Evolutionary conservation across 2,888 invertebrate genomes (phyloP), one percentile per base, ranked within the genome.

Genomic region (Lepidonotus clava): DNA sequence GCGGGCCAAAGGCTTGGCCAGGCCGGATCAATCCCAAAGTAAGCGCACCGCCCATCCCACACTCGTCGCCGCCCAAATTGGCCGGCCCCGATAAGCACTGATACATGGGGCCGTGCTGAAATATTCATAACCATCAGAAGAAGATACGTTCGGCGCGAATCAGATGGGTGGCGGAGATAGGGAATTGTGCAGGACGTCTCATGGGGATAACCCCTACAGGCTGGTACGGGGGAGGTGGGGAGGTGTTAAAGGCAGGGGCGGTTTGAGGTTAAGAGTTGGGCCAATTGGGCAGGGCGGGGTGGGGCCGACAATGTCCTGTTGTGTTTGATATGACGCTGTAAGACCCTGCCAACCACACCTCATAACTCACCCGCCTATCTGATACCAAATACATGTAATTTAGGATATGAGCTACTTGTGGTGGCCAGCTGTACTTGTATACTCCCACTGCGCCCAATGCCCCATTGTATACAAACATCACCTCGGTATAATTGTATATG

Each of bases 81-180:
- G 71, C n/a, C 71, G 71, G 71, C 71, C 36, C 34, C 71, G 71
- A 71, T 71, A 71, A 71, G 71, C 34, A 4, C 71, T 38, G 71
- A 36, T 34, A 71, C 71, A 38, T 38, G 71, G 71, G 71, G 71
- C 24, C 71, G 71, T n/a, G 61, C 71, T 71, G 71, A 71, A 71
- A 71, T 71, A 71, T 71, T 71, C 71, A 71, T 71, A 71, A 71
- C 71, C 24, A 71, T 71, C 18, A 38, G 38, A 21, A 21, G 36
- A 14, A 36, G 71, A 71, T 38, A 34, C 34, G 38, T 71, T 38
- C 14, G 38, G 71, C 24, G n/a, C 71, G 36, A 71, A 71, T 71
- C 71, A 71, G 71, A 71, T 71, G 36, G 4, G n/a, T 11, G 46
- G 18, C 18, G 46, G 8, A 18, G 46, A 8, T 46, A 18, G 18